Conservation (phyloP, 2,797 vertebrate genomes). For the Crax fasciolata region DNA sequence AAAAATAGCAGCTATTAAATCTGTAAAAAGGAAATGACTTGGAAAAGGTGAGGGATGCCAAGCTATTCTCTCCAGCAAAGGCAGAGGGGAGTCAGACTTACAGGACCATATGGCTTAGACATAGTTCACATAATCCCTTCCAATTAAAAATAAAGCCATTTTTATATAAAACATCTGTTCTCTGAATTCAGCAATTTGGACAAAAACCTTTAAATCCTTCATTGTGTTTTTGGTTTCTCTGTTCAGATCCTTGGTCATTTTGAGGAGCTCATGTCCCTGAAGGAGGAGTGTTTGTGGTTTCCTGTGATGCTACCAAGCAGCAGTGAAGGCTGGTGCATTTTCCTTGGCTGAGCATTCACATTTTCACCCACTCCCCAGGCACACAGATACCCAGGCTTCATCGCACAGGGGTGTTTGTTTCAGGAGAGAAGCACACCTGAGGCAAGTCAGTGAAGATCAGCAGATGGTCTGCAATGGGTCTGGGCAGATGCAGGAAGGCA, state of each 20-base stretch:
- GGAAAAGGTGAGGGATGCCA: slow-evolving; percentile 43
- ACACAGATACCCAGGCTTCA: neutral
- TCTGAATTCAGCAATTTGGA: slow-evolving; percentile 36
- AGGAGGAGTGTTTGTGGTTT: neutral
- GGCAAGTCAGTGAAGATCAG: neutral
- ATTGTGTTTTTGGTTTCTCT: slow-evolving; percentile 1
- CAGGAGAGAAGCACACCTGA: neutral
- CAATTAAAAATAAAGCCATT: slow-evolving; percentile 71
- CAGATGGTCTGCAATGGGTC: neutral
- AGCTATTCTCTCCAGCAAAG: slow-evolving; percentile 49
- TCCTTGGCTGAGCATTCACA: neutral
- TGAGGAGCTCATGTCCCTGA: neutral
- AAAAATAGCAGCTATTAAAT: slow-evolving; percentile 69
- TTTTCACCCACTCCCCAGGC: neutral
- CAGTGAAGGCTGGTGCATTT: neutral
- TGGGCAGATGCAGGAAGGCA: neutral
- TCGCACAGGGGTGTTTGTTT: neutral
- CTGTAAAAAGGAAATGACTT: slow-evolving; percentile 17
- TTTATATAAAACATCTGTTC: slow-evolving; percentile 72
- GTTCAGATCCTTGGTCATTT: neutral
- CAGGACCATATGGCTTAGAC: slow-evolving; percentile 52
- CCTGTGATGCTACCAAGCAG: neutral
- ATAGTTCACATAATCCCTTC: slow-evolving; percentile 65
- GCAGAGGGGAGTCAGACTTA: slow-evolving; percentile 44
- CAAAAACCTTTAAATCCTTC: slow-evolving; percentile 7